phyloP scores from a whole-genome alignment of 2,888 invertebrate genomes.

The Bellardia pandia region DNA sequence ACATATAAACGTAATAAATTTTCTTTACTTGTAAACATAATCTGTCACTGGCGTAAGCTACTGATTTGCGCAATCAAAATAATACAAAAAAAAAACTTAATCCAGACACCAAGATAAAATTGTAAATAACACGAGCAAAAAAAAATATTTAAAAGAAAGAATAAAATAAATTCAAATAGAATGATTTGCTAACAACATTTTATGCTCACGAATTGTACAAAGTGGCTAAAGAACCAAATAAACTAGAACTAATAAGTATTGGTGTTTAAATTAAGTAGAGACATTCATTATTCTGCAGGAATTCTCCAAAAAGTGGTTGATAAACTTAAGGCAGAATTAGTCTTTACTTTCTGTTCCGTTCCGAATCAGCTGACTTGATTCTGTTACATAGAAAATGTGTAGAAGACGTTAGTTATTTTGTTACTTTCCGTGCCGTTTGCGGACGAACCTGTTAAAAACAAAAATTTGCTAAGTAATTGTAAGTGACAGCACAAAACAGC shows the following conservation, averaged over 20 bases:
- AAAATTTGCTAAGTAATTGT: too few species aligned
- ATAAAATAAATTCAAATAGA: constrained; percentile 42
- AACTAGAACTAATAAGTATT: neutral
- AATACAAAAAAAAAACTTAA: constrained; percentile 25
- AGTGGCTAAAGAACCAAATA: constrained; percentile 41
- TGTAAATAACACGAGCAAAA: neutral
- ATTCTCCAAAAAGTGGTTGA: too few species aligned
- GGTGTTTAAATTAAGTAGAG: too few species aligned
- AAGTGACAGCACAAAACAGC: too few species aligned
- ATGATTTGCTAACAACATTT: constrained; percentile 62
- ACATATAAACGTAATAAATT: constrained; percentile 84
- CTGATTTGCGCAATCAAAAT: constrained; percentile 66
- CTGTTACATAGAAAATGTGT: too few species aligned
- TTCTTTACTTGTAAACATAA: constrained; percentile 79
- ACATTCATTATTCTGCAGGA: too few species aligned
- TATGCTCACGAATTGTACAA: constrained; percentile 44
- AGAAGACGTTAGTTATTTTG: too few species aligned
- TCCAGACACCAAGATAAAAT: constrained; percentile 47
- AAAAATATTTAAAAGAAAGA: neutral
- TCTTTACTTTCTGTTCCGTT: too few species aligned
- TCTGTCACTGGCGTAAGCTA: constrained; percentile 72
- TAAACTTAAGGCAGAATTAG: too few species aligned
- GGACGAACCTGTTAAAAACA: too few species aligned
- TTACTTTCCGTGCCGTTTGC: too few species aligned
- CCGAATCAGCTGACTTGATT: too few species aligned